Evolutionary conservation across 2,888 invertebrate genomes (phyloP).

Genomic region (Apeira syringaria): DNA sequence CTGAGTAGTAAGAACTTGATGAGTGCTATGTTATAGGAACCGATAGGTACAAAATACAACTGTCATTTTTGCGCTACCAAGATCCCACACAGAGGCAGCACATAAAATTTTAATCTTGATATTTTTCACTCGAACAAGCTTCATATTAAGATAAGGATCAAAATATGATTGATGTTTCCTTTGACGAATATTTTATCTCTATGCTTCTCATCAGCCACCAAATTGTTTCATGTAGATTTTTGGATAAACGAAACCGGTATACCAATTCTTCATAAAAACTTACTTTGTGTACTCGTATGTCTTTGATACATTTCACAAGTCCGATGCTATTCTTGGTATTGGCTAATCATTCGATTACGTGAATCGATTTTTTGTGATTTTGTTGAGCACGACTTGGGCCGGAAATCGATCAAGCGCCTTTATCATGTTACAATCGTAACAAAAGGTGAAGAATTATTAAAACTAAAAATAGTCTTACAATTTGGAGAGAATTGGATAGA

Average conservation of each 20-base stretch:
- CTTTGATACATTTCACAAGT: too few species aligned
- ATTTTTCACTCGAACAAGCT: constrained; percentile 16
- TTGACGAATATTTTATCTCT: constrained; percentile 18
- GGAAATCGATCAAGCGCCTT: constrained; percentile 16
- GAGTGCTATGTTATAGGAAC: too few species aligned
- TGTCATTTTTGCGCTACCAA: too few species aligned
- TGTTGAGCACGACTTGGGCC: constrained; percentile 16
- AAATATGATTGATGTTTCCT: constrained; percentile 23
- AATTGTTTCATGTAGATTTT: constrained; percentile 15
- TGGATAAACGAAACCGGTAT: constrained; percentile 9
- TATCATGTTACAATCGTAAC: constrained; percentile 2
- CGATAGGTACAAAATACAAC: too few species aligned
- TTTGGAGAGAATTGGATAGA: too few species aligned
- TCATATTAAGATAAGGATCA: constrained; percentile 23
- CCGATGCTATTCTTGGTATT: background rate
- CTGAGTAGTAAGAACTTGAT: too few species aligned
- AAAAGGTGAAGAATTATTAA: too few species aligned
- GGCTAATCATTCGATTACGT: constrained; percentile 4
- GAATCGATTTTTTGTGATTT: constrained; percentile 16
- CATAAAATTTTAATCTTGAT: constrained; percentile 13
- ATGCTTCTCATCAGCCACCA: constrained; percentile 9
- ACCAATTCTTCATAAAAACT: constrained; percentile 12
- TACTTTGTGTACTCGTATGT: background rate
- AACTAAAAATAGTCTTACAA: too few species aligned
- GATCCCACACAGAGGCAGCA: background rate